Conservation (phyloP, 2,113 vertebrate species). For the Ahaetulla prasina region DNA sequence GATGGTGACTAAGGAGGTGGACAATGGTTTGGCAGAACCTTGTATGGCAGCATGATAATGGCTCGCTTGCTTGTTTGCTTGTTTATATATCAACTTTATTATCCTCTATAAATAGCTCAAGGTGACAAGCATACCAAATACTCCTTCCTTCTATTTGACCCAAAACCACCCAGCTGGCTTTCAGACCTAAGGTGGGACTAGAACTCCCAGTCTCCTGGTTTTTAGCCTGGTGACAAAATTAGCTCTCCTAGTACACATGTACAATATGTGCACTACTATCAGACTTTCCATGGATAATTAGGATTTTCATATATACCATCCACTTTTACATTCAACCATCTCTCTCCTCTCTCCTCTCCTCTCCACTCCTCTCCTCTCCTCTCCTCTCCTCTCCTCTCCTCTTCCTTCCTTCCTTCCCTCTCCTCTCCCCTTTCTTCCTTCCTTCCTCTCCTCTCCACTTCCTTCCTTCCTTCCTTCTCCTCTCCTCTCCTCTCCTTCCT, state of each 20-base stretch:
- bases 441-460: neutral
- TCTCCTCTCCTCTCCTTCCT: too few species aligned
- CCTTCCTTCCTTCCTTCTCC: neutral
- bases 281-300: neutral
- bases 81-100: neutral
- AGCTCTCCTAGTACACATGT: neutral
- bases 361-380: neutral
- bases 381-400: neutral
- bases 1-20: neutral
- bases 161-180: neutral
- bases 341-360: too few species aligned
- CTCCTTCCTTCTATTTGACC: neutral
- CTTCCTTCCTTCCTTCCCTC: neutral
- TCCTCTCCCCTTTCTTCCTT: too few species aligned
- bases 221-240: neutral
- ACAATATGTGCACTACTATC: neutral
- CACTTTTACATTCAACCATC: neutral
- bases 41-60: neutral
- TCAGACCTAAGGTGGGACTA: neutral
- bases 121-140: neutral
- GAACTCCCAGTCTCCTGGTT: neutral
- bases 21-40: neutral
- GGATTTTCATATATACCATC: neutral
- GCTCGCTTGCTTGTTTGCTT: neutral
- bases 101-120: neutral